Conservation (phyloP, 2,888 invertebrate species). For the Microplitis manilae region DNA sequence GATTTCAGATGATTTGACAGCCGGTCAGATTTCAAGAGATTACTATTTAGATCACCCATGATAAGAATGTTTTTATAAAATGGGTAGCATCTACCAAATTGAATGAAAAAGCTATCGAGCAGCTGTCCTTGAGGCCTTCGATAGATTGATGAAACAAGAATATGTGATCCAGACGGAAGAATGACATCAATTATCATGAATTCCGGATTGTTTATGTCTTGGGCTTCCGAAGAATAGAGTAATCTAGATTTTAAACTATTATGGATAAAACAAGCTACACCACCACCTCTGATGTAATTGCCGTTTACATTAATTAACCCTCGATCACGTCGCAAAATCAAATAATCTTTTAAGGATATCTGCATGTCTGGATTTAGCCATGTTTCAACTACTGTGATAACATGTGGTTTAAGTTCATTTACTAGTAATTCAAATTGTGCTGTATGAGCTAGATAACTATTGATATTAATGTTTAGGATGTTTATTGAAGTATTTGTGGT, state of each 20-base stretch:
- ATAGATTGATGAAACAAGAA: slow-evolving; percentile 18
- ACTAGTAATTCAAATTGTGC: background rate
- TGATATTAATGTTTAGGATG: slow-evolving; percentile 23
- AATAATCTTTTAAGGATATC: slow-evolving; percentile 7
- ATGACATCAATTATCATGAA: slow-evolving; percentile 6
- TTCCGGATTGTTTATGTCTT: slow-evolving; percentile 23
- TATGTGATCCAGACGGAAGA: background rate
- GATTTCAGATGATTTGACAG: background rate
- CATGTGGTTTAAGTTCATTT: background rate
- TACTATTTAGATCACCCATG: slow-evolving; percentile 27
- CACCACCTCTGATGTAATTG: slow-evolving; percentile 13
- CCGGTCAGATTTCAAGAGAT: background rate
- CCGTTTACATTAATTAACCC: background rate
- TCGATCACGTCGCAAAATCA: slow-evolving; percentile 29
- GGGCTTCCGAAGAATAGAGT: background rate
- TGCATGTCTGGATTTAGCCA: slow-evolving; percentile 14
- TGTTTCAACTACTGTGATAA: slow-evolving; percentile 32
- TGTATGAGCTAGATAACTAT: slow-evolving; percentile 18
- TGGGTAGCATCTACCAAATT: background rate
- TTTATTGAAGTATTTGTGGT: background rate
- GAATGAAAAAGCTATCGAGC: background rate
- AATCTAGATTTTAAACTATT: slow-evolving; percentile 6
- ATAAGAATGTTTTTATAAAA: slow-evolving; percentile 13
- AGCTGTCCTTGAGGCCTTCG: slow-evolving; percentile 12
- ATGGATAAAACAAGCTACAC: slow-evolving; percentile 36